Evolutionary conservation across 2,113 vertebrate species (phyloP), one percentile per base, ranked within the genome.

Genomic region (Podarcis muralis): DNA sequence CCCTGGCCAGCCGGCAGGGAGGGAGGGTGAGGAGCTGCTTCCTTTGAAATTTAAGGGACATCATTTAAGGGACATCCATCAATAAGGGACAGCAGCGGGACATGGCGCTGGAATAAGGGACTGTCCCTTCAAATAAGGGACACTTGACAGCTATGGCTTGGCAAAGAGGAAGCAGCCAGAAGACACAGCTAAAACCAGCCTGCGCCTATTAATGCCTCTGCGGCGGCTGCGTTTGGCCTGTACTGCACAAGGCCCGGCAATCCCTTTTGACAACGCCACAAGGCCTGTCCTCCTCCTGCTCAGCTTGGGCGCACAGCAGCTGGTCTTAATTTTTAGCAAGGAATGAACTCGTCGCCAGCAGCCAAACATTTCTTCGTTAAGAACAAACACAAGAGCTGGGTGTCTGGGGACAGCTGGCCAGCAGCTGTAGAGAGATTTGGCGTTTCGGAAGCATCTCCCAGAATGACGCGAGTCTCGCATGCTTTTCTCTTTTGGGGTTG

Each of bases 261-360:
- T 72, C 32, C n/a, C 35, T 82, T 37, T 27, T 1, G 3, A 20
- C 35, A 32, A 16, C 27, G 66, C 18, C 71, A 68, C 37, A 80
- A 76, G 35, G 35, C 43, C 43, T 20, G 48, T 66, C 53, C 48
- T 22, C 74, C n/a, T 53, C 11, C 13, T 71, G 25, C 5, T 62
- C 27, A 3, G 43, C 4, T 37, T 37, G 11, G 59, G n/a, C 71
- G 25, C 69, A 37, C 69, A 77, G 81, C 80, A 84, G 81, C 80
- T 84, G 89, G 40, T 72, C 82, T 84, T 66, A 84, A 84, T 87
- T 80, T 79, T 84, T 79, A 87, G 85, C 81, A 87, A 87, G 80
- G 85, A 90, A 79, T 88, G 66, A 62, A 83, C 37, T 32, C 23
- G 37, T 43, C 35, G 66, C 18, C 48, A 32, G 15, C 66, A 22